A percentile compares a stretch with the other conserved stretches of the same genome.
Conservation (phyloP, 2,797 vertebrate species). For the Chelon auratus region DNA sequence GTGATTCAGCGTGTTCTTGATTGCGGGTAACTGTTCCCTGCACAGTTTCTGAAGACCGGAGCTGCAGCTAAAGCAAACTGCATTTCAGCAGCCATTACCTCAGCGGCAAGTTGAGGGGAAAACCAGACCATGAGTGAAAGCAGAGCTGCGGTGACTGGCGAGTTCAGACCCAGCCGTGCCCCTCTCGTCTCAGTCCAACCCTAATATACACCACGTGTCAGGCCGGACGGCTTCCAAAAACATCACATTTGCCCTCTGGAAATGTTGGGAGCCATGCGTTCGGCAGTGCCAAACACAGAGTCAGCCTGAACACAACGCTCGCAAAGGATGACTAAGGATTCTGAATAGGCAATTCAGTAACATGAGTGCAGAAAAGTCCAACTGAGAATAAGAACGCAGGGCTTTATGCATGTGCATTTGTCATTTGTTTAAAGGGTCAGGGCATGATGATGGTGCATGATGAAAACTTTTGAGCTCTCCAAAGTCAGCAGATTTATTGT, state of each 20-base stretch:
- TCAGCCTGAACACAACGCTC: not conserved
- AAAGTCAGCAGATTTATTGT: too few relatives aligned
- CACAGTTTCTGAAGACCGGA: not conserved
- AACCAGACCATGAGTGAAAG: slow-evolving; percentile 21
- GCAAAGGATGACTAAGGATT: slow-evolving; percentile 29
- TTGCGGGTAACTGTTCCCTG: not conserved
- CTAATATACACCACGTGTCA: slow-evolving; percentile 7
- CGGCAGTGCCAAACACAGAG: not conserved
- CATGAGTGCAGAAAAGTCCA: not conserved
- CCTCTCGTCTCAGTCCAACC: not conserved
- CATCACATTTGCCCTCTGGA: slow-evolving; percentile 6
- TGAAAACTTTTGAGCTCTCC: too few relatives aligned
- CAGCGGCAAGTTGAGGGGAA: slow-evolving; percentile 16
- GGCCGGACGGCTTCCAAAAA: slow-evolving; percentile 13
- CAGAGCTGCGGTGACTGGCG: slow-evolving; percentile 19
- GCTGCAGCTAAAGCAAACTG: slow-evolving; percentile 9
- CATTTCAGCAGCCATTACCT: slow-evolving; percentile 26
- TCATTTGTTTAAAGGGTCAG: not conserved
- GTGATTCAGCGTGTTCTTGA: not conserved
- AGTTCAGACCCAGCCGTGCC: not conserved
- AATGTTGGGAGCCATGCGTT: not conserved
- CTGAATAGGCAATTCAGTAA: slow-evolving; percentile 6
- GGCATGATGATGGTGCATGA: too few relatives aligned
- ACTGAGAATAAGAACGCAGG: not conserved
- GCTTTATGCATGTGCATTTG: not conserved